Conservation (phyloP, 2,888 invertebrate species). For the Conops quadrifasciatus region DNA sequence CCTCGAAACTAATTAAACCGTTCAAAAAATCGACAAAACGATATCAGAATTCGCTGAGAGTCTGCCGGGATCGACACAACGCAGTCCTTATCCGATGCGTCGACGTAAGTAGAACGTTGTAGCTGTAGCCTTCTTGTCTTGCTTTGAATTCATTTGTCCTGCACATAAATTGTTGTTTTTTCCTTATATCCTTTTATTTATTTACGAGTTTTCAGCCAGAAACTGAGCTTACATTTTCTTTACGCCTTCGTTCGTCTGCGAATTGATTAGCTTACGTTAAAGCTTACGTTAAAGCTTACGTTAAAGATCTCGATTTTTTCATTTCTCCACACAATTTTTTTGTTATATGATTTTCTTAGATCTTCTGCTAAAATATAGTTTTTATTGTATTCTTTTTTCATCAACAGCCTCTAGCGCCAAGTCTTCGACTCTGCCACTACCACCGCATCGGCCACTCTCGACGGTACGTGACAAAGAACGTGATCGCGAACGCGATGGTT, state of each 20-base stretch:
- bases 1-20: constrained; percentile 25
- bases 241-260: too few relatives aligned
- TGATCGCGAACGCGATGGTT: constrained; percentile 80
- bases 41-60: constrained; percentile 84
- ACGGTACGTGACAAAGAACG: constrained; percentile 67
- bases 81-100: constrained; percentile 85
- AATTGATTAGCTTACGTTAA: too few relatives aligned
- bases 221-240: too few relatives aligned
- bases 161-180: neutral
- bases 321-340: neutral
- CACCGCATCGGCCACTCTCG: constrained; percentile 73
- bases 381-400: constrained; percentile 36
- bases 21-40: constrained; percentile 30
- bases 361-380: neutral
- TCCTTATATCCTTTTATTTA: neutral
- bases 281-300: too few relatives aligned
- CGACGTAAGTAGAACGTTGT: constrained; percentile 75
- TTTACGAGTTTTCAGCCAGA: neutral
- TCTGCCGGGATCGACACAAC: constrained; percentile 82
- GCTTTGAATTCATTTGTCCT: constrained; percentile 16
- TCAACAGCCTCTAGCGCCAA: constrained; percentile 77
- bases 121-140: neutral
- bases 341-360: neutral
- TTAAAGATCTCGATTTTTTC: too few relatives aligned
- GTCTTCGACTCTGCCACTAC: constrained; percentile 83